A percentile compares a stretch with the other conserved stretches of the same genome.
Evolutionary conservation across 2,113 vertebrate genomes (phyloP).

Genomic region (Chlamydotis undulata): DNA sequence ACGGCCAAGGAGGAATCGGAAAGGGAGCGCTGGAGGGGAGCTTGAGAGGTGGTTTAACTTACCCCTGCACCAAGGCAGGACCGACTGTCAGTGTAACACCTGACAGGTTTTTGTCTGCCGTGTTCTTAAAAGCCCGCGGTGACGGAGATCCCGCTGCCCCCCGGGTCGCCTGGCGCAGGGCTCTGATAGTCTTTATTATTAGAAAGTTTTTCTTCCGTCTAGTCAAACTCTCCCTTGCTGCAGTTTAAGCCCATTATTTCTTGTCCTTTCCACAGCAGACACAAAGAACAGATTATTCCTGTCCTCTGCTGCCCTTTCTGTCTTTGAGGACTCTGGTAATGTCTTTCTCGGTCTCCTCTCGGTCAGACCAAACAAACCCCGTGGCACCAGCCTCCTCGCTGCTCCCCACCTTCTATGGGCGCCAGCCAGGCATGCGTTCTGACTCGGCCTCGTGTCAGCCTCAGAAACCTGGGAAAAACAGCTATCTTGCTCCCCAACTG

Average conservation of each 20-base stretch:
- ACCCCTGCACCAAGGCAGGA: background rate
- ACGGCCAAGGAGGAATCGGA: background rate
- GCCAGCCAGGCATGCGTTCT: background rate
- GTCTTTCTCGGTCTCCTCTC: background rate
- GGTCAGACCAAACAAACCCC: background rate
- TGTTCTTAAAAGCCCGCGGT: background rate
- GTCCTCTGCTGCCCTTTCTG: background rate
- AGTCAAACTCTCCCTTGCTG: conserved; percentile 13
- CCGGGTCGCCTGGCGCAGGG: background rate
- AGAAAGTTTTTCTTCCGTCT: conserved; percentile 27
- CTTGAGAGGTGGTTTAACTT: background rate
- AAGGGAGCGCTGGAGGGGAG: background rate
- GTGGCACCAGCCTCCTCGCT: background rate
- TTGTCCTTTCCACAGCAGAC: background rate
- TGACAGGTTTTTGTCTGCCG: conserved; percentile 16
- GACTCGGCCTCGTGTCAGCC: background rate
- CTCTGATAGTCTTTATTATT: conserved; percentile 20
- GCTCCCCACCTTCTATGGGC: background rate
- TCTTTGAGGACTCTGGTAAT: background rate
- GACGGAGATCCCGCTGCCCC: background rate
- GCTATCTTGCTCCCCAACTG: background rate
- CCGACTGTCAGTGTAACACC: background rate
- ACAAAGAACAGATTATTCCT: conserved; percentile 22
- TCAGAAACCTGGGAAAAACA: background rate
- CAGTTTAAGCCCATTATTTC: conserved; percentile 41